A percentile compares a stretch with the other conserved stretches of the same genome.
Evolutionary conservation across 64 coral and sea anemone species (phyloP).

Genomic region (Orbicella faveolata): DNA sequence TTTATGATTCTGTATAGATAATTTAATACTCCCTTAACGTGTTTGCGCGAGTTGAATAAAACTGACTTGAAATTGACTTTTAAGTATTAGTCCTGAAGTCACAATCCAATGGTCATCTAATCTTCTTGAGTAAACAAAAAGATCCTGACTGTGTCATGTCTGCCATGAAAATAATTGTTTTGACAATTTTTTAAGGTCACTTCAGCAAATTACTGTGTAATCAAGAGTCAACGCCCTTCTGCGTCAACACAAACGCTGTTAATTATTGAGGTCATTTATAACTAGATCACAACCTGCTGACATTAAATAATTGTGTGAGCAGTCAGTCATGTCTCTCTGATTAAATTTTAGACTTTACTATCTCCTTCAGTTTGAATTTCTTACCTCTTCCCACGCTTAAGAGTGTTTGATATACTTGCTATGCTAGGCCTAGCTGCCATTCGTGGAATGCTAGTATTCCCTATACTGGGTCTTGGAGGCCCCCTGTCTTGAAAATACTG

Average conservation of each 20-base stretch:
- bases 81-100: too few species aligned
- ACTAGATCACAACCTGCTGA: too few species aligned
- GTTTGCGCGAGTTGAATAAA: too few species aligned
- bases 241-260: neutral
- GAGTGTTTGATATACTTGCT: conserved; percentile 20
- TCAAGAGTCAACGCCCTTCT: neutral
- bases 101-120: too few species aligned
- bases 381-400: conserved; percentile 39
- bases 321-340: neutral
- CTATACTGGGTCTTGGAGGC: conserved; percentile 17
- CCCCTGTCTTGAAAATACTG: conserved; percentile 29
- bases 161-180: neutral
- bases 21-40: too few species aligned
- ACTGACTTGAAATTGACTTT: too few species aligned
- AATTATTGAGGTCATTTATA: neutral
- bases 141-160: neutral
- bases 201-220: neutral
- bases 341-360: neutral
- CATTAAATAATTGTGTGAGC: too few species aligned
- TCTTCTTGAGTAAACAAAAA: too few species aligned
- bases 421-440: conserved; percentile 18
- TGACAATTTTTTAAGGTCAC: neutral
- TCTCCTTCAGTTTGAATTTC: neutral
- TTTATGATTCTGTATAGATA: too few species aligned
- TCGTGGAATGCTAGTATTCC: neutral